Conservation (phyloP, 2,888 invertebrate species). For the Perizoma flavofasciatum region DNA sequence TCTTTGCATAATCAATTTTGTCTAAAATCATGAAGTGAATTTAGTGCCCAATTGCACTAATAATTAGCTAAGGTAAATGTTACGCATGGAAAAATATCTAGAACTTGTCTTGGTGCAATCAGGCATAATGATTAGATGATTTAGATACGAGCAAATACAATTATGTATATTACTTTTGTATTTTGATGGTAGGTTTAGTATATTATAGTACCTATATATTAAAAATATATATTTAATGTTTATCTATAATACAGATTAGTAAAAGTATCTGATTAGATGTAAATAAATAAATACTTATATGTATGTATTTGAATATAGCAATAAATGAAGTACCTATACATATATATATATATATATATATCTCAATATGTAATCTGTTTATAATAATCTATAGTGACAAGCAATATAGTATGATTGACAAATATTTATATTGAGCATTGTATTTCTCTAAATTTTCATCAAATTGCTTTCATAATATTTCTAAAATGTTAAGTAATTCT, state of each 20-base stretch:
- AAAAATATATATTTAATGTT: slow-evolving; percentile 13
- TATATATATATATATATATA: background rate
- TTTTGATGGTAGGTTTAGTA: no score
- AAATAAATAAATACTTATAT: background rate
- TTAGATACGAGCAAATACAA: no score
- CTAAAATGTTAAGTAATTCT: background rate
- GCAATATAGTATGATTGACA: slow-evolving; percentile 11
- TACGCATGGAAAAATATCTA: no score
- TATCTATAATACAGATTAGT: slow-evolving; percentile 19
- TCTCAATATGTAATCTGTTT: slow-evolving; percentile 1
- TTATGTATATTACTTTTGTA: no score
- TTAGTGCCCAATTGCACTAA: no score
- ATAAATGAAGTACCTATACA: slow-evolving; percentile 8
- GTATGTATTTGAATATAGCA: slow-evolving; percentile 16
- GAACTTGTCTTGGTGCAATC: background rate
- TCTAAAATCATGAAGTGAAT: background rate
- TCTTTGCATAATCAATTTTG: background rate
- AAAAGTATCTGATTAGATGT: slow-evolving; percentile 13
- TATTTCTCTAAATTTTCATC: background rate
- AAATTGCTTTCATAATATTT: background rate
- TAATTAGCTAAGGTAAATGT: no score
- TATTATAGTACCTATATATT: background rate
- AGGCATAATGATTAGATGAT: background rate
- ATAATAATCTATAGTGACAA: slow-evolving; percentile 6
- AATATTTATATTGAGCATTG: background rate